Percentiles rank a stretch among this genome's conserved stretches.
Evolutionary conservation across 2,888 invertebrate genomes (phyloP).

Genomic region (Epinotia nisella): DNA sequence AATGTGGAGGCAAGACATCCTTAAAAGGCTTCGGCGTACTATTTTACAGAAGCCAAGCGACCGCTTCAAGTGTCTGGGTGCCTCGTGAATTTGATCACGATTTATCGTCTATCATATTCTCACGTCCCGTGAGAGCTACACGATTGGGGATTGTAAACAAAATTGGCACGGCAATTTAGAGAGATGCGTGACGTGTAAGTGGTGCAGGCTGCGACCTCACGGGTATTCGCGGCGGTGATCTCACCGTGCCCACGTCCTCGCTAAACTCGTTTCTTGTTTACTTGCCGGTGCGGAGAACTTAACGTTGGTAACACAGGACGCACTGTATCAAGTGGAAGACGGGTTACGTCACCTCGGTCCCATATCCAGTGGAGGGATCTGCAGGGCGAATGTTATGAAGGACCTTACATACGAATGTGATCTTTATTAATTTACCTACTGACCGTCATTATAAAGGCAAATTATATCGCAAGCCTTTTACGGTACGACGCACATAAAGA

Average conservation of each 20-base stretch:
- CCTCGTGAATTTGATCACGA: slow-evolving; percentile 37
- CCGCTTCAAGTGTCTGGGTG: slow-evolving; percentile 1
- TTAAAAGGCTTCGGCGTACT: slow-evolving; percentile 37
- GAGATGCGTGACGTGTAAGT: slow-evolving; percentile 52
- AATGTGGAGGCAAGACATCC: slow-evolving; percentile 38
- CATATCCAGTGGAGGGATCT: slow-evolving; percentile 28
- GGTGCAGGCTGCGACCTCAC: slow-evolving; percentile 79
- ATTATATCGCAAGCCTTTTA: neutral
- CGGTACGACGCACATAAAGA: slow-evolving; percentile 11
- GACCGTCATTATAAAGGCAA: slow-evolving; percentile 13
- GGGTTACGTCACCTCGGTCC: slow-evolving; percentile 68
- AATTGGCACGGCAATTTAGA: slow-evolving; percentile 61
- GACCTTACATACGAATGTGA: neutral
- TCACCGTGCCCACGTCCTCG: slow-evolving; percentile 82
- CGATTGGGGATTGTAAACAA: slow-evolving; percentile 68
- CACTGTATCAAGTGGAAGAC: slow-evolving; percentile 60
- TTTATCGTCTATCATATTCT: slow-evolving; percentile 56
- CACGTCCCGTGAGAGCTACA: slow-evolving; percentile 60
- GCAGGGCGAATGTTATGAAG: slow-evolving; percentile 9
- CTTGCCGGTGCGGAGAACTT: slow-evolving; percentile 74
- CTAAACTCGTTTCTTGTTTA: slow-evolving; percentile 83
- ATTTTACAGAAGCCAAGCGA: slow-evolving; percentile 30
- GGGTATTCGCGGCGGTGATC: slow-evolving; percentile 79
- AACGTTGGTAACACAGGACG: slow-evolving; percentile 73
- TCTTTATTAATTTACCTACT: slow-evolving; percentile 6